Evolutionary conservation across 2,797 vertebrate species (phyloP), one percentile per base, ranked within the genome.

Genomic region (Phrynocephalus guinanensis): DNA sequence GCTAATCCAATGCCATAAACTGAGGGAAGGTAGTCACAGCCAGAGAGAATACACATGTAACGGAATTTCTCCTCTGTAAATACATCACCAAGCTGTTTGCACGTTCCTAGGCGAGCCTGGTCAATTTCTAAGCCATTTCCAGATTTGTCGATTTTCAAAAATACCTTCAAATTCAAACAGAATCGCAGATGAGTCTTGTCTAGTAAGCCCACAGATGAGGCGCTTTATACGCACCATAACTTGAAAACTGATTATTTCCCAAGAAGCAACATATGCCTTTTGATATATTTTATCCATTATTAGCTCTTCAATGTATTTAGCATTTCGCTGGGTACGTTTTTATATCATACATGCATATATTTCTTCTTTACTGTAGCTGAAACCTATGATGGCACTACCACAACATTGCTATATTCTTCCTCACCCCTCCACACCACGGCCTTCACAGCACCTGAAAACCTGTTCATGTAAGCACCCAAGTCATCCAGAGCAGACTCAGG

Each of bases 1-100:
- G 97, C 98, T 86, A 99, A 96, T 10, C 99, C 99, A 4, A 99
- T 99, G 67, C 99, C 99, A 9, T 98, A 97, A 86, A 99, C 95
- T 0, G 99, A 99, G 0, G 99, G 16, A 30, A 99, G 97, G 78
- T 99, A 99, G 94, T 99, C 99, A 24, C 99, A 99, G 83, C 99
- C 99, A 0, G 99, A 98, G 16, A 99, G 97, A 94, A 99, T 99
- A 93, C 99, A 99, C 99, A 99, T 99, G 84, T 99, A 96, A 22
- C 99, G 98, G 87, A 99, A 99, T 93, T 98, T 99, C 92, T 99
- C 98, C 93, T 99, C 98, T 0, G 99, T 99, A 94, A 99, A 99
- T 3, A 98, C 85, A 28, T 98, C 97, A 8, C 99, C 98, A 28
- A 99, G 97, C n/a, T 98, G 97, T 72, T 94, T 98, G 88, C 98